phyloP scores from a whole-genome alignment of 2,797 vertebrate species.

The Lutjanus argentimaculatus region DNA sequence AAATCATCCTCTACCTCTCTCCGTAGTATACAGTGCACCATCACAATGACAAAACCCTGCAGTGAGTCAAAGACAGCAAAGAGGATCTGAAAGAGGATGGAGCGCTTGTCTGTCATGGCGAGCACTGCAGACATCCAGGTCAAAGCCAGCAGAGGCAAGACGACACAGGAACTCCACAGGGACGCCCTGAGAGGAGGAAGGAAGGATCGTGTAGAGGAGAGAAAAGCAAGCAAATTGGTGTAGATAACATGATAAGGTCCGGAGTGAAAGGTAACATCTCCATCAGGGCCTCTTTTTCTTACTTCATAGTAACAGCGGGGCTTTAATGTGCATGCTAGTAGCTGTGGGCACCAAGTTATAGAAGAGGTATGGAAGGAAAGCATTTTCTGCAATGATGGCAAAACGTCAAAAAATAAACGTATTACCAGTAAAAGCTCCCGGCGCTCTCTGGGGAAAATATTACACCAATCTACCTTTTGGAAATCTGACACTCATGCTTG shows the following conservation, averaged over 20 bases:
- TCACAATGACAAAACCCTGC: slow-evolving; percentile 99
- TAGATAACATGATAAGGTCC: slow-evolving; percentile 25
- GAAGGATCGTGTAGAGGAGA: slow-evolving; percentile 27
- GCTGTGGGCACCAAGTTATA: not conserved
- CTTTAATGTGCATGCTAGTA: slow-evolving; percentile 17
- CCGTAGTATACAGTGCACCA: slow-evolving; percentile 99
- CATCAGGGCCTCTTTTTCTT: slow-evolving; percentile 33
- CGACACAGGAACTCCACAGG: slow-evolving; percentile 99
- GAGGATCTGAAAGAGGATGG: slow-evolving; percentile 99
- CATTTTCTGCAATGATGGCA: no score
- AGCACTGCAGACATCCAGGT: slow-evolving; percentile 99
- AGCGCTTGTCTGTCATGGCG: slow-evolving; percentile 99
- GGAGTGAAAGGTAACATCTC: slow-evolving; percentile 24
- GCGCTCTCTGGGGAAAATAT: no score
- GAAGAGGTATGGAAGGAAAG: no score
- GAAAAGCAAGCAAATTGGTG: slow-evolving; percentile 19
- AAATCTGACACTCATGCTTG: no score
- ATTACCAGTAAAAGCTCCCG: no score
- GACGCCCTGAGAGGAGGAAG: slow-evolving; percentile 91
- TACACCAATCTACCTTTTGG: no score
- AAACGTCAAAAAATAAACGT: no score
- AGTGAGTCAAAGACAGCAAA: slow-evolving; percentile 99
- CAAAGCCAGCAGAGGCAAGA: slow-evolving; percentile 95
- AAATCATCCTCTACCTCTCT: slow-evolving; percentile 90
- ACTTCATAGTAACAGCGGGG: slow-evolving; percentile 10